phyloP scores from a whole-genome alignment of 2,888 invertebrate species.

The Lepetodrilus schrolli region DNA sequence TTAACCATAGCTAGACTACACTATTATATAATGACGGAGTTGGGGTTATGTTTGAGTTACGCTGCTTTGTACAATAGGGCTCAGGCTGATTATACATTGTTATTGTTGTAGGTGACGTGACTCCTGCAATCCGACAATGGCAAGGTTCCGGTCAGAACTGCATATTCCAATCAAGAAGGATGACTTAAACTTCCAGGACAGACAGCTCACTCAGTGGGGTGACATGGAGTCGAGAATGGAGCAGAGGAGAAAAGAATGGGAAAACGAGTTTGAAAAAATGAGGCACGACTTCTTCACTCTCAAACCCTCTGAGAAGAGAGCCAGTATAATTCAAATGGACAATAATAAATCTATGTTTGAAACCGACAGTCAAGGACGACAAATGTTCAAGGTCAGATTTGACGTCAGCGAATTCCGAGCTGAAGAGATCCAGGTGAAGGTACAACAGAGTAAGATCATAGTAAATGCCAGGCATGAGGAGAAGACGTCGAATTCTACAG shows the following conservation, averaged over 20 bases:
- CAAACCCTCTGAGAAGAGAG: conserved; percentile 65
- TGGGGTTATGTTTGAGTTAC: no score
- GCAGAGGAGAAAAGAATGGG: conserved; percentile 67
- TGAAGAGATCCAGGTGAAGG: conserved; percentile 70
- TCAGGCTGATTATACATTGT: no score
- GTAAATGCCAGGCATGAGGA: conserved; percentile 68
- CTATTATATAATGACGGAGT: no score
- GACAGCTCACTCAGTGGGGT: conserved; percentile 71
- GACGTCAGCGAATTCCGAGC: conserved; percentile 70
- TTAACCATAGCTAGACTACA: no score
- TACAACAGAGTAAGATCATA: conserved; percentile 66
- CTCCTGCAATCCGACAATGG: conserved; percentile 46
- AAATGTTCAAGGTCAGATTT: conserved; percentile 66
- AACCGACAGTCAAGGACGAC: conserved; percentile 58
- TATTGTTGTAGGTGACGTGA: neutral
- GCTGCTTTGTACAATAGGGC: no score
- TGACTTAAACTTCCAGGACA: conserved; percentile 71
- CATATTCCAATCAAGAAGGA: conserved; percentile 73
- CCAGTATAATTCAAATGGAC: conserved; percentile 50
- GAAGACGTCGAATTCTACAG: conserved; percentile 57
- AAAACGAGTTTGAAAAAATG: conserved; percentile 70
- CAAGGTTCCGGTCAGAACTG: conserved; percentile 72
- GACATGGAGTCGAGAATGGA: conserved; percentile 70
- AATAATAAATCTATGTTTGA: conserved; percentile 60
- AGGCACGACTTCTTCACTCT: conserved; percentile 73